Conservation (phyloP, 1,140 invertebrate species). For the Leptestheria dahalacensis region DNA sequence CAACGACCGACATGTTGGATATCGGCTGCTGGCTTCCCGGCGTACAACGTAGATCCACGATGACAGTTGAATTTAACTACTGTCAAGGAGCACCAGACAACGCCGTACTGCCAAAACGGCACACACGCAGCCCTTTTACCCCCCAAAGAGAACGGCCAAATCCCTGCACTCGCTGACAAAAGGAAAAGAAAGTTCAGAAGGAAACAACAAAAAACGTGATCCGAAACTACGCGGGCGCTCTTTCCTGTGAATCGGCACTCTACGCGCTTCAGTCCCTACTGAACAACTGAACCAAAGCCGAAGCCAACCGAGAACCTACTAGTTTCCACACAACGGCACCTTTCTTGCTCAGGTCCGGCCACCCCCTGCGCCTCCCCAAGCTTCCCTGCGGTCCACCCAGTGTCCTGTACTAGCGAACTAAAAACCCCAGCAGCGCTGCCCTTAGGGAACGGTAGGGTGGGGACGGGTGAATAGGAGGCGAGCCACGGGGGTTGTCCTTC, state of each 20-base stretch:
- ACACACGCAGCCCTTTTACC: no score
- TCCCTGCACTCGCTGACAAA: not conserved
- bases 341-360: not conserved
- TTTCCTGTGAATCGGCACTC: not conserved
- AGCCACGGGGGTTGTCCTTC: not conserved
- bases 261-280: not conserved
- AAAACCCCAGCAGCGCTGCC: no score
- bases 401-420: no score
- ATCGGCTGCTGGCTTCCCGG: not conserved
- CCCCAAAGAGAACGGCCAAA: no score
- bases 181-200: not conserved
- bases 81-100: no score
- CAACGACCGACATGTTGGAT: conserved; percentile 27
- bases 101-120: no score
- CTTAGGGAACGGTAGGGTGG: no score
- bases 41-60: not conserved
- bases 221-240: no score
- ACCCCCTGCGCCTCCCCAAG: not conserved
- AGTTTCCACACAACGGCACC: not conserved
- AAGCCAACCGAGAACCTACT: not conserved
- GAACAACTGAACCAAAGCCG: not conserved
- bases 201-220: not conserved
- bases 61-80: no score
- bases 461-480: no score
- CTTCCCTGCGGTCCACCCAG: not conserved